A percentile compares a stretch with the other conserved stretches of the same genome.
Conservation (phyloP, 2,888 invertebrate genomes). For the Drosophila melanosoma region DNA sequence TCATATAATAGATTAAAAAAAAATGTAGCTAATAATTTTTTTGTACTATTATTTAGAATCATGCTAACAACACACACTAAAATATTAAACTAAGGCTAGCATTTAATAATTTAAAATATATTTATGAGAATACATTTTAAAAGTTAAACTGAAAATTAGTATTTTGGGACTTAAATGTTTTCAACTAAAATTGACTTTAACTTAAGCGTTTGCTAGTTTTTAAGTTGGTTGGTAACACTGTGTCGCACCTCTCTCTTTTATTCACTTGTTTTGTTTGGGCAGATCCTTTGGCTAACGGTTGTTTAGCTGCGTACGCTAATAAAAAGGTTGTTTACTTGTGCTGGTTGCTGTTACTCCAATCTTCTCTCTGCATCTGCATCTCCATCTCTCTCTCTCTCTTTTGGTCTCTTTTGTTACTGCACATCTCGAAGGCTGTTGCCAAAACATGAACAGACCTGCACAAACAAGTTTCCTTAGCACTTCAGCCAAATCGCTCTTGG, state of each 20-base stretch:
- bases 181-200: background rate
- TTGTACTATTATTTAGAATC: background rate
- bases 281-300: slow-evolving; percentile 71
- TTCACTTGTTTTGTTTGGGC: slow-evolving; percentile 1
- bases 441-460: slow-evolving; percentile 25
- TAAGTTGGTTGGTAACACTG: background rate
- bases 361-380: background rate
- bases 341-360: slow-evolving; percentile 26
- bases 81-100: no score
- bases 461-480: slow-evolving; percentile 27
- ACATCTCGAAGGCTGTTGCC: slow-evolving; percentile 32
- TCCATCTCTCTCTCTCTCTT: background rate
- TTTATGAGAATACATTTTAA: background rate
- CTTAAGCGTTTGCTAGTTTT: background rate
- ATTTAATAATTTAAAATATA: background rate
- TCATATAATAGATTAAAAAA: background rate
- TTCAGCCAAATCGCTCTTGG: background rate
- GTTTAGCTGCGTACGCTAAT: slow-evolving; percentile 34
- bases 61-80: background rate
- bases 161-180: background rate
- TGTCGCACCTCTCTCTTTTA: background rate
- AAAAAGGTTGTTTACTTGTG: slow-evolving; percentile 55
- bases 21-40: background rate
- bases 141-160: background rate
- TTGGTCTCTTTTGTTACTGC: slow-evolving; percentile 10